Evolutionary conservation across 2,888 invertebrate species (phyloP).

Genomic region (Enoplolaimus lenunculus): DNA sequence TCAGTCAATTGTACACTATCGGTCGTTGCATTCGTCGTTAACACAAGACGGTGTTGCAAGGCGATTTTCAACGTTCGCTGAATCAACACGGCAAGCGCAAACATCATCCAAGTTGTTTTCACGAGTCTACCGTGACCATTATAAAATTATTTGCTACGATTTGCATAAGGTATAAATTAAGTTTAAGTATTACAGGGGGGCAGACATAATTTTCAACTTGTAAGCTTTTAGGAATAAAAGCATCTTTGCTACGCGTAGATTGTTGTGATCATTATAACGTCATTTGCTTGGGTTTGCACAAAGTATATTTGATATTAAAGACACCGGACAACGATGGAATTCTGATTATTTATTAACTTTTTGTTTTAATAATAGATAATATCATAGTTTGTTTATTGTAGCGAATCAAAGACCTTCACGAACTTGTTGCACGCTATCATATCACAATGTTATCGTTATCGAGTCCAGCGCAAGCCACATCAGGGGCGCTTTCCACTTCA

Average conservation of each 20-base stretch:
- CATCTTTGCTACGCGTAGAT: too few species aligned
- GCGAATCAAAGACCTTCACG: not conserved
- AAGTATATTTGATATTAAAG: too few species aligned
- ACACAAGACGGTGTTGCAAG: not conserved
- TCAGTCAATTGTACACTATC: not conserved
- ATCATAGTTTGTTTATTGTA: too few species aligned
- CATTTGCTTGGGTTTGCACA: too few species aligned
- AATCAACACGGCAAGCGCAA: not conserved
- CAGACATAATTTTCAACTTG: too few species aligned
- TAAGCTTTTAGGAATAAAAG: too few species aligned
- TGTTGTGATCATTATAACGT: too few species aligned
- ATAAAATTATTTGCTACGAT: not conserved
- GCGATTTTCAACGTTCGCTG: not conserved
- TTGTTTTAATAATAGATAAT: too few species aligned
- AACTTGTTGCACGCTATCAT: not conserved
- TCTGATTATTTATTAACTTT: too few species aligned
- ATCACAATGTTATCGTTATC: not conserved
- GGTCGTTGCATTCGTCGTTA: not conserved
- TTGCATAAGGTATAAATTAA: not conserved
- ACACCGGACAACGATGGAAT: too few species aligned
- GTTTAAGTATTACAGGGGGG: too few species aligned
- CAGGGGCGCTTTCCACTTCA: not conserved
- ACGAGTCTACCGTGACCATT: not conserved
- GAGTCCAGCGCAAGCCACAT: not conserved
- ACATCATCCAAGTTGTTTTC: not conserved